Evolutionary conservation across 2,888 invertebrate genomes (phyloP).

Genomic region (Chloroclystis v-ata): DNA sequence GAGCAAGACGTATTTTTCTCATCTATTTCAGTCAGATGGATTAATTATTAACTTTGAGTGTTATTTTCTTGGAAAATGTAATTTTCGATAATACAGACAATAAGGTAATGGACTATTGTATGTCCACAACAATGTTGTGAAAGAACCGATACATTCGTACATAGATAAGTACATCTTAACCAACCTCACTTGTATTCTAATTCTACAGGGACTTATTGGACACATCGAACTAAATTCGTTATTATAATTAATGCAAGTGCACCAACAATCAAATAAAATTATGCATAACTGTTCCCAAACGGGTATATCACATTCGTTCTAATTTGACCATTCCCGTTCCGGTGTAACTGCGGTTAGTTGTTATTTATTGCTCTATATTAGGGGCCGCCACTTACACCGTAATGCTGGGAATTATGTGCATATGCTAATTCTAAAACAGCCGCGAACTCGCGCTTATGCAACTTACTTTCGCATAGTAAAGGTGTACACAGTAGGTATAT

Average conservation of each 20-base stretch:
- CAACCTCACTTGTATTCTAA: neutral
- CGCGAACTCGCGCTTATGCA: slow-evolving; percentile 28
- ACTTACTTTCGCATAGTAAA: slow-evolving; percentile 12
- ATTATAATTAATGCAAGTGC: neutral
- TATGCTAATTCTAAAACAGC: slow-evolving; percentile 44
- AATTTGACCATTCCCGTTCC: slow-evolving; percentile 40
- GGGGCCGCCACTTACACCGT: slow-evolving; percentile 40
- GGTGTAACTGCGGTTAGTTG: slow-evolving; percentile 39
- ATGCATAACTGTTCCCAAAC: slow-evolving; percentile 22
- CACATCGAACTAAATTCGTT: no score
- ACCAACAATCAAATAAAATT: slow-evolving; percentile 27
- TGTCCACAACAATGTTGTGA: no score
- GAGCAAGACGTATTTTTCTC: slow-evolving; percentile 13
- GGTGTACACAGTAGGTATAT: no score
- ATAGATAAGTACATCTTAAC: no score
- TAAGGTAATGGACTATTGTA: no score
- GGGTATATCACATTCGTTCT: slow-evolving; percentile 44
- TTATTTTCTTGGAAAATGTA: neutral
- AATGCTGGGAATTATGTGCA: slow-evolving; percentile 47
- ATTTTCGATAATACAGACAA: neutral
- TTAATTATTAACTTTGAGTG: neutral
- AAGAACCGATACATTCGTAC: no score
- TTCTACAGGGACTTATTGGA: neutral
- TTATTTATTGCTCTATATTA: slow-evolving; percentile 51
- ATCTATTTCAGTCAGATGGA: slow-evolving; percentile 2